Evolutionary conservation across 2,888 invertebrate species (phyloP).

Genomic region (Oscheius sp.): DNA sequence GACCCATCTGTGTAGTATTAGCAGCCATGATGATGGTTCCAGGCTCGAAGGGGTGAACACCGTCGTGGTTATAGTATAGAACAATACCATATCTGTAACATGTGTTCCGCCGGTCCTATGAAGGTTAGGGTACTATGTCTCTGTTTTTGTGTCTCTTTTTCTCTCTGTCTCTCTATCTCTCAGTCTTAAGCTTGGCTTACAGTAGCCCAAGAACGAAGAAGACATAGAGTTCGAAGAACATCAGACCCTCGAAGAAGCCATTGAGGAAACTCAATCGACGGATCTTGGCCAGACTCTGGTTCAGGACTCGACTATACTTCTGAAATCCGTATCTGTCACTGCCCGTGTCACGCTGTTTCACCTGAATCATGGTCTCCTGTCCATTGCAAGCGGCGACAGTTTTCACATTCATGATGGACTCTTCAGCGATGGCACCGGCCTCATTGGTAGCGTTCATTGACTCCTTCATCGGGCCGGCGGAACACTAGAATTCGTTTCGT

Average conservation of each 20-base stretch:
- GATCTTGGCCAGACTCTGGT: conserved; percentile 3
- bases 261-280: conserved; percentile 29
- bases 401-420: conserved; percentile 55
- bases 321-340: not conserved
- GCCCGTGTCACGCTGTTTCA: not conserved
- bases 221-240: conserved; percentile 38
- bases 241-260: conserved; percentile 37
- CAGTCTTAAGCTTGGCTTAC: not conserved
- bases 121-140: too few species aligned
- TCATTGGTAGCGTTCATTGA: conserved; percentile 42
- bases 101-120: too few species aligned
- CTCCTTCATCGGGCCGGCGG: conserved; percentile 38
- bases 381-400: conserved; percentile 60
- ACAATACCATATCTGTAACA: conserved; percentile 9
- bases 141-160: too few species aligned
- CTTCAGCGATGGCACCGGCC: conserved; percentile 51
- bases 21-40: conserved; percentile 38
- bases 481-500: conserved; percentile 26
- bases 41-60: conserved; percentile 9
- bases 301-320: conserved; percentile 29
- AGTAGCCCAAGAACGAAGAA: conserved; percentile 35
- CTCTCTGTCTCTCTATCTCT: too few species aligned
- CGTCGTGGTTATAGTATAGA: conserved; percentile 10
- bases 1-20: conserved; percentile 32
- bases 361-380: conserved; percentile 53